A percentile compares a stretch with the other conserved stretches of the same genome.
Conservation (phyloP, 2,797 vertebrate genomes). For the Kryptolebias ocellatus region DNA sequence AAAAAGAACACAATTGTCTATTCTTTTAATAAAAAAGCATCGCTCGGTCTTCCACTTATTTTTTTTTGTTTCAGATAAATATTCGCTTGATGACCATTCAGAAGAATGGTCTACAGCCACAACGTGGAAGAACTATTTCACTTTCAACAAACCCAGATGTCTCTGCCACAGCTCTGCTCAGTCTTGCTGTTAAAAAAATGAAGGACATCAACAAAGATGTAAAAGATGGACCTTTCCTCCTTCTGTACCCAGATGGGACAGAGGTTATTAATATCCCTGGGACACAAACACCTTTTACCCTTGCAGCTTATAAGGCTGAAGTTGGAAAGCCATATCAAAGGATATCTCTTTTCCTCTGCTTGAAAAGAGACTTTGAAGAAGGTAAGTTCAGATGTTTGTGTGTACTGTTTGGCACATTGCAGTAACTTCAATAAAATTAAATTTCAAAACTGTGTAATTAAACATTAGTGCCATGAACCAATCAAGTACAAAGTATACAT, state of each 20-base stretch:
- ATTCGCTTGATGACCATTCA: conserved; percentile 5
- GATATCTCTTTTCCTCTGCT: conserved; percentile 2
- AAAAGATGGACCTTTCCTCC: not conserved
- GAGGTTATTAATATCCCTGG: conserved; percentile 12
- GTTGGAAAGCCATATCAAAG: conserved; percentile 9
- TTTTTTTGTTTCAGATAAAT: conserved; percentile 16
- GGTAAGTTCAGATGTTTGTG: conserved; percentile 1
- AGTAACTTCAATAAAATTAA: not conserved
- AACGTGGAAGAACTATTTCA: not conserved
- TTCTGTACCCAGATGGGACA: conserved; percentile 5
- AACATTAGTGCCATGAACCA: not conserved
- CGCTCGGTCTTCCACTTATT: not conserved
- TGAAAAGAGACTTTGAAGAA: conserved; percentile 6
- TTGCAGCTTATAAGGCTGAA: conserved; percentile 3
- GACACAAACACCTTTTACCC: conserved; percentile 4
- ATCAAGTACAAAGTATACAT: not conserved
- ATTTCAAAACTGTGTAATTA: not conserved
- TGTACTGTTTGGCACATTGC: not conserved
- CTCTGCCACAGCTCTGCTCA: conserved; percentile 4
- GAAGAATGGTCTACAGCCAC: not conserved
- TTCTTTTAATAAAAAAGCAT: not conserved
- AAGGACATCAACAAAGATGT: not conserved
- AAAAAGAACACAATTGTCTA: no score
- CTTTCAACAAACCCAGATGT: not conserved
- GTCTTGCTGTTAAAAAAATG: not conserved